Evolutionary conservation across 2,888 invertebrate genomes (phyloP).

Genomic region (Thecophora atra): DNA sequence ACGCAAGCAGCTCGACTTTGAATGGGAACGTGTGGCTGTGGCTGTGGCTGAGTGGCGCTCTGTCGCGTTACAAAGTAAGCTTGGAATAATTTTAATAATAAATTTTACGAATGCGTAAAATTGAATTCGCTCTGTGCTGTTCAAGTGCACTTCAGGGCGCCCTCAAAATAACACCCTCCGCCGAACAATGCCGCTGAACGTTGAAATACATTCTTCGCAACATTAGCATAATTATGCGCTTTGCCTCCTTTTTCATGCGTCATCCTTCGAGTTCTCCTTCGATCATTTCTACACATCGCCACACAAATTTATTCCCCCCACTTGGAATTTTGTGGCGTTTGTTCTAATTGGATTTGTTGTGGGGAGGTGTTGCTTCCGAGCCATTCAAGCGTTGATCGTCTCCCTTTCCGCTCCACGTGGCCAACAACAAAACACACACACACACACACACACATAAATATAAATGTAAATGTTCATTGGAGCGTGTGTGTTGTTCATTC

Average conservation of each 20-base stretch:
- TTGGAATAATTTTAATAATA: background rate
- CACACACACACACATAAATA: no score
- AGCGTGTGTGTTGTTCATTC: background rate
- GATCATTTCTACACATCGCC: background rate
- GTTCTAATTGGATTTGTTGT: constrained; percentile 42
- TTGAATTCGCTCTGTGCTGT: constrained; percentile 1
- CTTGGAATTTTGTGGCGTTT: constrained; percentile 36
- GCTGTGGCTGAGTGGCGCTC: background rate
- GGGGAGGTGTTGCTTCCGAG: background rate
- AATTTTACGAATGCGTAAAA: constrained; percentile 23
- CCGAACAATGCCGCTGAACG: background rate
- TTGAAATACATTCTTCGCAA: constrained; percentile 13
- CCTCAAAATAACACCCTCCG: background rate
- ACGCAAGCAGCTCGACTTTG: no score
- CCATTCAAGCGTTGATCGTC: background rate
- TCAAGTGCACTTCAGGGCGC: constrained; percentile 8
- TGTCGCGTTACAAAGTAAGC: background rate
- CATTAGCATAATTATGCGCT: constrained; percentile 32
- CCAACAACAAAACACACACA: no score
- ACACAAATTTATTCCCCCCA: constrained; percentile 13
- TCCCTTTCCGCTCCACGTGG: background rate
- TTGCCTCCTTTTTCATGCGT: background rate
- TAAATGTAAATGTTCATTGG: background rate
- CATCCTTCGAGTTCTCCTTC: background rate
- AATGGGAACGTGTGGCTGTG: background rate